A percentile compares a stretch with the other conserved stretches of the same genome.
Evolutionary conservation across 2,113 vertebrate genomes (phyloP).

Genomic region (Tylochromis polylepis): DNA sequence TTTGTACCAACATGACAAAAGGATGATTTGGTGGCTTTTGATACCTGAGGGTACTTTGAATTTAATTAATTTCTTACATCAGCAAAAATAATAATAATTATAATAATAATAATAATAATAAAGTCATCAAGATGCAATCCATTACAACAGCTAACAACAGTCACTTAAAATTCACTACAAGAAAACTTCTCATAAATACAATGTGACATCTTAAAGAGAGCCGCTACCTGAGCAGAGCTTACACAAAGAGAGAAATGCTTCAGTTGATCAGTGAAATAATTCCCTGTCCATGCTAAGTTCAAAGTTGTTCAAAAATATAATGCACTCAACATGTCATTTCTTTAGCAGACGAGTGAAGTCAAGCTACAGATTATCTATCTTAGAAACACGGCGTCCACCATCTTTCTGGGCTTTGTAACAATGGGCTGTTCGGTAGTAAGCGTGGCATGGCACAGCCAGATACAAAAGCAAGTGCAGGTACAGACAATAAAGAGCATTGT

Average conservation of each 20-base stretch:
- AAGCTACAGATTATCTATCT: conserved; percentile 41
- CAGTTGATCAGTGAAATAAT: conserved; percentile 27
- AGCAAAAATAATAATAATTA: background rate
- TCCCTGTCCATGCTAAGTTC: conserved; percentile 51
- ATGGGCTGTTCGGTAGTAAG: conserved; percentile 34
- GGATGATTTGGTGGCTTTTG: conserved; percentile 15
- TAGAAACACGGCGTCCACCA: conserved; percentile 59
- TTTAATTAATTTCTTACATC: background rate
- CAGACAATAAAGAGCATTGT: conserved; percentile 43
- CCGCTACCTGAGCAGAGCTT: conserved; percentile 71
- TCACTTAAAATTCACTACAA: conserved; percentile 41
- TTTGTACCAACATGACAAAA: background rate
- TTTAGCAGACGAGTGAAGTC: conserved; percentile 36
- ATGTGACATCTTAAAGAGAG: conserved; percentile 65
- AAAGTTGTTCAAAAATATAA: conserved; percentile 50
- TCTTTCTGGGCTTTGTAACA: conserved; percentile 33
- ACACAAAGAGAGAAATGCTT: conserved; percentile 55
- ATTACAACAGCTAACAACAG: conserved; percentile 13
- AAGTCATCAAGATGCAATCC: background rate
- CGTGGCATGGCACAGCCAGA: conserved; percentile 55
- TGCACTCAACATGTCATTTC: conserved; percentile 40
- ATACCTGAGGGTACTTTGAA: conserved; percentile 61
- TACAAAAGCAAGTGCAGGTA: conserved; percentile 62
- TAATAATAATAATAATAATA: background rate
- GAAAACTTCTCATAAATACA: conserved; percentile 40